Evolutionary conservation across 2,797 vertebrate genomes (phyloP), one percentile per base, ranked within the genome.

Genomic region (Scarus forsteni): DNA sequence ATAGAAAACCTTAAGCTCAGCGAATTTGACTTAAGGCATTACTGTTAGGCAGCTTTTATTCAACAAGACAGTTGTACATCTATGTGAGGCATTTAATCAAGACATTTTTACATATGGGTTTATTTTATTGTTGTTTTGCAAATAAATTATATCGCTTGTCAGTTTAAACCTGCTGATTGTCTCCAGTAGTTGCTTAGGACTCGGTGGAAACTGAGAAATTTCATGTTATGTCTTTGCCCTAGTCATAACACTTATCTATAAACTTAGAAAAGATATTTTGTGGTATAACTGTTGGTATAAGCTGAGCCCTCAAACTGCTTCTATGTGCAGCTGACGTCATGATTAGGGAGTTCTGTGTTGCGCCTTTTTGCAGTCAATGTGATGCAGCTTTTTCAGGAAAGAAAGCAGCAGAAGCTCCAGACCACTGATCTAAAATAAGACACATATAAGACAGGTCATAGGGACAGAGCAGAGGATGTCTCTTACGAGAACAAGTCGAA

Each of bases 401-500:
- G 60, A 51, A 42, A 11, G 36, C 46, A 45, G 50, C 51, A 27
- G n/a, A 4, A 49, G 18, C 7, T 1, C 10, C 18, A 11, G 45
- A 19, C 15, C 15, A n/a, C 53, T 16, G 34, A 18, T 10, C 42
- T 1, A 27, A 60, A 52, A 45, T 39, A 16, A 48, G 16, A 42
- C 8, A 62, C 3, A 18, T 5, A n/a, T 39, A 16, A 46, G 14
- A 45, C 7, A 59, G 6, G 13, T 7, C 15, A 10, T 0, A n/a
- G 10, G 9, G 10, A 40, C 38, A 6, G 15, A 63, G 44, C 39
- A n/a, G 73, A 68, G 48, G 60, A 63, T 46, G 6, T 63, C 60
- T 68, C 97, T 98, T 96, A 99, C 98, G 97, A 98, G 91, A 99
- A 99, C 54, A 99, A 93, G 93, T 99, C 98, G 75, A 99, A 99